These are phyloP conservation scores for Semnornis frantzii DNA, from an alignment of 2,113 vertebrate genomes.

Conservation along the genomic window DNA sequence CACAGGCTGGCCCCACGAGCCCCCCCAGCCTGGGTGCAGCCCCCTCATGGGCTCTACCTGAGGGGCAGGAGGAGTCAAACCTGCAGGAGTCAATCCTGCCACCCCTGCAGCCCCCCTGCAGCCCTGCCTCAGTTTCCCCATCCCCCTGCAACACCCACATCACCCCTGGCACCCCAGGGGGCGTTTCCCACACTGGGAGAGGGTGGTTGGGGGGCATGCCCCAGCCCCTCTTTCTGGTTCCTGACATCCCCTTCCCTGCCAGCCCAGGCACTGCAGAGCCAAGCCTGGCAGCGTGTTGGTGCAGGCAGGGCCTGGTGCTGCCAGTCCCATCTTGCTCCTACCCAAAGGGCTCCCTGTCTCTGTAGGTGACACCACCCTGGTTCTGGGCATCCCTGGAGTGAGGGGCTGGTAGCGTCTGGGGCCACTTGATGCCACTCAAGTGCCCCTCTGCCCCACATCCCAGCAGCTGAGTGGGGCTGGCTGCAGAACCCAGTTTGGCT, in stretches of 20 bases:
- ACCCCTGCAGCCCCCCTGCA: neutral
- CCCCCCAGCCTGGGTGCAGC: neutral
- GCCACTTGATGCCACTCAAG: fast-evolving
- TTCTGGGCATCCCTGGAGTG: neutral
- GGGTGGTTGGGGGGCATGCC: neutral
- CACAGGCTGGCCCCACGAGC: neutral
- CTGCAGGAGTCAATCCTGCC: no score
- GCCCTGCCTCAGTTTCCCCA: conserved; percentile 36
- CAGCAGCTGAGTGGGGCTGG: fast-evolving
- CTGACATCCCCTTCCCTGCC: neutral
- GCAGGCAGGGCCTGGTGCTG: neutral
- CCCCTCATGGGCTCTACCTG: neutral
- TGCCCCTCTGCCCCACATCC: neutral
- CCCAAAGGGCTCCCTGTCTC: neutral
- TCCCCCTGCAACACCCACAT: neutral
- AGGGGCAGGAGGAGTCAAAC: neutral
- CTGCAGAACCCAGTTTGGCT: neutral
- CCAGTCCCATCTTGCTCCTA: neutral
- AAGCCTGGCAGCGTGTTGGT: neutral
- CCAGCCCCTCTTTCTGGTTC: neutral
- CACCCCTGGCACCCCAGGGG: neutral
- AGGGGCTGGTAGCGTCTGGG: neutral
- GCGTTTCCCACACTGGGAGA: fast-evolving
- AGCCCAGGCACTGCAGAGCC: neutral
- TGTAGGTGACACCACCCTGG: neutral